Evolutionary conservation across 2,113 vertebrate genomes (phyloP).

Genomic region (Zosterops lateralis): DNA sequence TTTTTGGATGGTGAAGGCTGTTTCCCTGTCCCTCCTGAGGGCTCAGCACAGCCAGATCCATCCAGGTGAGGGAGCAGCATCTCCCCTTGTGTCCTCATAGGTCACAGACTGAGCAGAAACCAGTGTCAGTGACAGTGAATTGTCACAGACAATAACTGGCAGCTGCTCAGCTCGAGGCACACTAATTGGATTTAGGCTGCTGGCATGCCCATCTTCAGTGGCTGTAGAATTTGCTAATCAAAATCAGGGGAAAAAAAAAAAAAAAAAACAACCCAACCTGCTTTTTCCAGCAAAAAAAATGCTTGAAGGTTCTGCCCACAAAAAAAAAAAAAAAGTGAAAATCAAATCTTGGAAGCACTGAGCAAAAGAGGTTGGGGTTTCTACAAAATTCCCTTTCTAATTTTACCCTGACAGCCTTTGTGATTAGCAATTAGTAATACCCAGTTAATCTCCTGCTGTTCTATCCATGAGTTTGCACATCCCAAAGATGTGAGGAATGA

Average conservation of each 20-base stretch:
- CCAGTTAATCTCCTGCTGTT: conserved; percentile 51
- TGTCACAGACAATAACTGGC: conserved; percentile 11
- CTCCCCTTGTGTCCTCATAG: rapidly evolving
- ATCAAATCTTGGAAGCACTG: neutral
- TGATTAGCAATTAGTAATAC: conserved; percentile 47
- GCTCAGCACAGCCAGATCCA: neutral
- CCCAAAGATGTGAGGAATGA: neutral
- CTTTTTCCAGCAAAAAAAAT: neutral
- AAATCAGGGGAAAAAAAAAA: neutral
- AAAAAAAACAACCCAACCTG: too few relatives aligned
- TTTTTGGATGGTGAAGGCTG: neutral
- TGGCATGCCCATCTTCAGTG: neutral
- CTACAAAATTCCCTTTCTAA: conserved; percentile 1
- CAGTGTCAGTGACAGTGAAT: conserved; percentile 17
- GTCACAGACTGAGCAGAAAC: neutral
- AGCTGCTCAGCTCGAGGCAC: neutral
- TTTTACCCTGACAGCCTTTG: conserved; percentile 46
- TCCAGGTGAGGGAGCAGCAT: neutral
- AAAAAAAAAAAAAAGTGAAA: neutral
- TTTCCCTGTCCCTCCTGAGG: neutral
- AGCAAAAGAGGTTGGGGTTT: neutral
- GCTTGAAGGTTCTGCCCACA: neutral
- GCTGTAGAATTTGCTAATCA: neutral
- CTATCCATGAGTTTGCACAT: neutral
- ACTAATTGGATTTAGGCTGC: conserved; percentile 29